These are phyloP conservation scores for Episyrphus balteatus DNA, from an alignment of 1,140 invertebrate genomes.

Conservation along the genomic window DNA sequence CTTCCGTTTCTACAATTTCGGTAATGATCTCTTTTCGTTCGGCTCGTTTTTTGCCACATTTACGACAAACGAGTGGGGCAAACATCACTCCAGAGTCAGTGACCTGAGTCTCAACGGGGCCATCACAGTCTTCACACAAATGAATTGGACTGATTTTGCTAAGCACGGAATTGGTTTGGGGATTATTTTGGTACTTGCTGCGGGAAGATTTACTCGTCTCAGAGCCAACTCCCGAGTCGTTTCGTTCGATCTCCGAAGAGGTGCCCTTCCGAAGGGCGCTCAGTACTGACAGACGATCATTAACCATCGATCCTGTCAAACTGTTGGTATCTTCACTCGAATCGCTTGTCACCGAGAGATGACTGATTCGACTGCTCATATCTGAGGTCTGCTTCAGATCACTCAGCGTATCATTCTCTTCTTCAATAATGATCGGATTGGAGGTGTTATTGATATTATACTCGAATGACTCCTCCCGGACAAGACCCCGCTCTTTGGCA, in stretches of 20 bases:
- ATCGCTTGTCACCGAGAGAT: conserved; percentile 49
- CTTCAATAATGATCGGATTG: conserved; percentile 42
- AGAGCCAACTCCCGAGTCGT: conserved; percentile 86
- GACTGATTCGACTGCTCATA: conserved; percentile 45
- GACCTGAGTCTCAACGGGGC: conserved; percentile 53
- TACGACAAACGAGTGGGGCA: conserved; percentile 71
- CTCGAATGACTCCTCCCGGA: conserved; percentile 48
- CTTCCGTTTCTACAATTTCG: conserved; percentile 93
- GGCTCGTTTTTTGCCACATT: conserved; percentile 74
- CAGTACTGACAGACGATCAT: conserved; percentile 36
- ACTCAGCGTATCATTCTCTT: conserved; percentile 43
- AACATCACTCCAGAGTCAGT: conserved; percentile 58
- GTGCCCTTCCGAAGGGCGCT: conserved; percentile 5
- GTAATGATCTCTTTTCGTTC: conserved; percentile 90
- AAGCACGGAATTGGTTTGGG: conserved; percentile 14
- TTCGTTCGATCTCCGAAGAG: conserved; percentile 64
- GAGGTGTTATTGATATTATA: conserved; percentile 45
- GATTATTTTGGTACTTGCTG: conserved; percentile 52
- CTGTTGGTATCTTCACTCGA: conserved; percentile 54
- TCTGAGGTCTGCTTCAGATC: conserved; percentile 36
- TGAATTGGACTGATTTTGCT: conserved; percentile 42
- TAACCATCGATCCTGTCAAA: conserved; percentile 45
- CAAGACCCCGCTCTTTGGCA: conserved; percentile 62
- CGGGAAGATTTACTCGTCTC: conserved; percentile 82
- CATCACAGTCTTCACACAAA: conserved; percentile 67